These are phyloP conservation scores for Ochropacha duplaris DNA, from an alignment of 2,888 invertebrate species.

Conservation along the genomic window DNA sequence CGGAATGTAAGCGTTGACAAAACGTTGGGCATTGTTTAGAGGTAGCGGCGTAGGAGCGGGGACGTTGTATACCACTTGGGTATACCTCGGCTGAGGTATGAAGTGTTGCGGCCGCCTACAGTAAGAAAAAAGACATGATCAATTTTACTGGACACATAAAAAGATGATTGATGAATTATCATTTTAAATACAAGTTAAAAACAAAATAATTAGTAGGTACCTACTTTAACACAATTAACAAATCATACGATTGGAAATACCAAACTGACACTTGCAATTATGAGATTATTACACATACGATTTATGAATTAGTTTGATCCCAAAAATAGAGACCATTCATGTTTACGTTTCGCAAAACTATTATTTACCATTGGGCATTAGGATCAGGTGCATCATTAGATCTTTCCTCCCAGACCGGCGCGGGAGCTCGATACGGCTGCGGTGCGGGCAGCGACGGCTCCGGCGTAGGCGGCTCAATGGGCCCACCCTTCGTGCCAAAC, in stretches of 20 bases:
- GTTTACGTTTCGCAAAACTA: not conserved
- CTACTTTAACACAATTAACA: no score
- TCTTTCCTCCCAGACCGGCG: slow-evolving; percentile 85
- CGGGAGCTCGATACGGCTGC: slow-evolving; percentile 81
- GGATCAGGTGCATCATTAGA: slow-evolving; percentile 83
- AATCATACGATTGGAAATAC: no score
- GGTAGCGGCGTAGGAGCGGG: slow-evolving; percentile 39
- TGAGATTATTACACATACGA: no score
- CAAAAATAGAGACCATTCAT: no score
- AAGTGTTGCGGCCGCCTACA: slow-evolving; percentile 71
- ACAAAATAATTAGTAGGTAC: no score
- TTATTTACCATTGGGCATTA: slow-evolving; percentile 81
- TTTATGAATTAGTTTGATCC: not conserved
- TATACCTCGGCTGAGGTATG: slow-evolving; percentile 69
- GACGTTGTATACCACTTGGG: slow-evolving; percentile 57
- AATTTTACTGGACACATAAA: no score
- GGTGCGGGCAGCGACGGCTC: slow-evolving; percentile 70
- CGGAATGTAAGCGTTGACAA: slow-evolving; percentile 70
- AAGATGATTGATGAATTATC: no score
- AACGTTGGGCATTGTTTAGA: slow-evolving; percentile 65
- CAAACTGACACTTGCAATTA: no score
- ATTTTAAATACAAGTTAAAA: no score
- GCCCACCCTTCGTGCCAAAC: slow-evolving; percentile 84
- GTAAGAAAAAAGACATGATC: slow-evolving; percentile 14
- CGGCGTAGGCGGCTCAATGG: slow-evolving; percentile 83